A percentile compares a stretch with the other conserved stretches of the same genome.
These are phyloP conservation scores for Trogon surrucura DNA, from an alignment of 2,113 vertebrate species.

Conservation along the genomic window DNA sequence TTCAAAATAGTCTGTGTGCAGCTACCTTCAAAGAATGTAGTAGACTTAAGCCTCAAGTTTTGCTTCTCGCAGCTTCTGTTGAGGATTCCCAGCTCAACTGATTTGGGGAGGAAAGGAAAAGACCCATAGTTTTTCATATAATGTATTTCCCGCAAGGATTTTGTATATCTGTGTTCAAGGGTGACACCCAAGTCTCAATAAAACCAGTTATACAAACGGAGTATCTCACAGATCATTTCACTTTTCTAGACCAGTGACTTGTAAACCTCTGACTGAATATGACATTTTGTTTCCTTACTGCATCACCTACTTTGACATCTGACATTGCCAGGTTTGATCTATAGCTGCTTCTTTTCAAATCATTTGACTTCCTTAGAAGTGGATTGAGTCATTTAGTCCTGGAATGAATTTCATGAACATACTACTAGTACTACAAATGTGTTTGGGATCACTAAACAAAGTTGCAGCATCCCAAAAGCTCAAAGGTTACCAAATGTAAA, in stretches of 20 bases:
- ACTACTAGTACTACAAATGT: neutral
- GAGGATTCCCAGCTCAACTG: neutral
- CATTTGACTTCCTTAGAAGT: neutral
- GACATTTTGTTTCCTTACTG: neutral
- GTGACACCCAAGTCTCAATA: neutral
- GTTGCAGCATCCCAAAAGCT: neutral
- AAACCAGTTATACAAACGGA: neutral
- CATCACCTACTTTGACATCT: neutral
- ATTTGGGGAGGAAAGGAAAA: neutral
- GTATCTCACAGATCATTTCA: neutral
- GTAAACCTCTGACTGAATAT: neutral
- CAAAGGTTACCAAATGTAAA: neutral
- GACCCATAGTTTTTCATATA: rapidly evolving
- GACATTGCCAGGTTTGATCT: neutral
- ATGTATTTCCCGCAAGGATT: neutral
- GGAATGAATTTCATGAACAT: neutral
- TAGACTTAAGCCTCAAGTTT: neutral
- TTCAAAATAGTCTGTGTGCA: neutral
- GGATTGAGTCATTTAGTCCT: neutral
- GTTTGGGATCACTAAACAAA: neutral
- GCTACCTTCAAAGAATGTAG: neutral
- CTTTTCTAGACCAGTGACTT: neutral
- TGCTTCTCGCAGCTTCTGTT: neutral
- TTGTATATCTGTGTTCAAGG: neutral
- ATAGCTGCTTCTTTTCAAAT: neutral